phyloP scores from a whole-genome alignment of 2,888 invertebrate species.

The Drosophila hamatofila region DNA sequence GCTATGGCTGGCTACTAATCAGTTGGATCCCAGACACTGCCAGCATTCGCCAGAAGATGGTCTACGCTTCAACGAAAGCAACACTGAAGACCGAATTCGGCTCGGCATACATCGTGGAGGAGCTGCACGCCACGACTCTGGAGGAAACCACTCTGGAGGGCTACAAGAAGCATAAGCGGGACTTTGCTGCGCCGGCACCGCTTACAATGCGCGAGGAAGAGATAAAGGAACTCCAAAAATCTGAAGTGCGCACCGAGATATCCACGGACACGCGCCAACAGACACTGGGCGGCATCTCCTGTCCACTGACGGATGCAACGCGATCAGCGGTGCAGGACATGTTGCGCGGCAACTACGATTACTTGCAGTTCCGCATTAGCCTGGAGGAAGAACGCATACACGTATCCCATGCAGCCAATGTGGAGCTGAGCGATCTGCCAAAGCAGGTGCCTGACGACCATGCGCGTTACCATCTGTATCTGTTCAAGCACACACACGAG shows the following conservation, averaged over 20 bases:
- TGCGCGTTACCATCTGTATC: slow-evolving; percentile 92
- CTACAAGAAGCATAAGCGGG: slow-evolving; percentile 91
- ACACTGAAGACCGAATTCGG: slow-evolving; percentile 99
- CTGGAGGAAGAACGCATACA: slow-evolving; percentile 92
- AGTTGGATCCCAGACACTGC: slow-evolving; percentile 98
- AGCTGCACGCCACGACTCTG: slow-evolving; percentile 94
- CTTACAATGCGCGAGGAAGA: slow-evolving; percentile 95
- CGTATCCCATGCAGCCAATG: slow-evolving; percentile 90
- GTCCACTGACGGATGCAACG: slow-evolving; percentile 94
- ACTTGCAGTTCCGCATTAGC: slow-evolving; percentile 89
- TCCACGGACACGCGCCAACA: slow-evolving; percentile 94
- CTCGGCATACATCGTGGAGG: slow-evolving; percentile 96
- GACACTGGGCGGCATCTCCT: slow-evolving; percentile 94
- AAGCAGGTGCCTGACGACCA: slow-evolving; percentile 92
- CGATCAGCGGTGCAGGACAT: slow-evolving; percentile 91
- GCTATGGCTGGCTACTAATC: slow-evolving; percentile 96
- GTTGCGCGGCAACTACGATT: slow-evolving; percentile 91
- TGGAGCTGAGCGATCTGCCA: slow-evolving; percentile 89
- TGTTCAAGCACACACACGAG: slow-evolving; percentile 96
- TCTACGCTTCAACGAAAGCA: slow-evolving; percentile 98
- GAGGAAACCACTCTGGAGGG: slow-evolving; percentile 93
- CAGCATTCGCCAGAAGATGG: slow-evolving; percentile 95
- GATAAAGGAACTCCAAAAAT: slow-evolving; percentile 90
- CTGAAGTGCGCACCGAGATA: slow-evolving; percentile 90
- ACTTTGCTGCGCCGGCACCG: slow-evolving; percentile 94